These are phyloP conservation scores for Cephalopachus bancanus DNA, from an alignment of 2,797 vertebrate genomes.

Conservation along the genomic window DNA sequence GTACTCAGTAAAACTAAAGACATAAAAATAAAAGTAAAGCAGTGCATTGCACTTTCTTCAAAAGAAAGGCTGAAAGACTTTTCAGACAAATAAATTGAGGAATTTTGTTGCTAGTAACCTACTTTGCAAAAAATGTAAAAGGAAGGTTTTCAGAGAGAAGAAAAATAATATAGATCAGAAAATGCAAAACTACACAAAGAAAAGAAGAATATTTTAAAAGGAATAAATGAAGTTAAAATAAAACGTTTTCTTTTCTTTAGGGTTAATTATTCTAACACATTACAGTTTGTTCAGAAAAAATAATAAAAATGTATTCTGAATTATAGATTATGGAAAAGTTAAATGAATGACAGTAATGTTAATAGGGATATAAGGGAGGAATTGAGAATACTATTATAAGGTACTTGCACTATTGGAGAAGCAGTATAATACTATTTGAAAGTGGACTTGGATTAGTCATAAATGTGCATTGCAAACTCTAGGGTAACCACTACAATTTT, in stretches of 20 bases:
- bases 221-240: background rate
- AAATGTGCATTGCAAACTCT: conserved; percentile 45
- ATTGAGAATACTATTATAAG: background rate
- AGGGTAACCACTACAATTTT: background rate
- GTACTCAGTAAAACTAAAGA: conserved; percentile 26
- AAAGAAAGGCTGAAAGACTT: background rate
- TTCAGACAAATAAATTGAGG: conserved; percentile 1
- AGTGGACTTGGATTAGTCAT: conserved; percentile 38
- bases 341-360: background rate
- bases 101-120: background rate
- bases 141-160: conserved; percentile 6
- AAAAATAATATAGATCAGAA: conserved; percentile 36
- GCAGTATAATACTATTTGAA: conserved; percentile 20
- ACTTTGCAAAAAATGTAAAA: background rate
- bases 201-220: background rate
- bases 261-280: conserved; percentile 23
- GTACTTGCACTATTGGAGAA: background rate
- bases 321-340: background rate
- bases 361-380: background rate
- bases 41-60: background rate
- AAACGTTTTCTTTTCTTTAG: background rate
- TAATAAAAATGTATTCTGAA: background rate
- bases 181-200: conserved; percentile 18
- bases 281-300: conserved; percentile 20
- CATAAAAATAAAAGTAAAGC: background rate